Base-by-base conservation (phyloP, 2,888 invertebrate genomes). In the Geotrupes spiniger region DNA sequence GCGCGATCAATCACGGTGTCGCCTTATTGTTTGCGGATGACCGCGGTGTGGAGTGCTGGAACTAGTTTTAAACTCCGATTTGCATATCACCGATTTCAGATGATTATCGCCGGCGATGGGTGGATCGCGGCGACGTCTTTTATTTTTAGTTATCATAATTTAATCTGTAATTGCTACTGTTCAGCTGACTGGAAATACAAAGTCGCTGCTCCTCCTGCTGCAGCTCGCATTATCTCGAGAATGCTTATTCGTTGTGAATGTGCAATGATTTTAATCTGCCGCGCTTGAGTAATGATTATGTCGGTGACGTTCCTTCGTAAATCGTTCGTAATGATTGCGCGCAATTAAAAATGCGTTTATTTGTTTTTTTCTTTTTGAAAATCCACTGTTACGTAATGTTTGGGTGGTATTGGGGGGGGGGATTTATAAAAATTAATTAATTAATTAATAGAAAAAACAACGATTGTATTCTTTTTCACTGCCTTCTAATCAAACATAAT, bases 141-240 rank as follows among this genome's bases (percentile, higher is more conserved):
- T 40, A 25, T 39, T 39, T 27, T 27, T 17, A 44, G 15, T 28
- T 45, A 45, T 45, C 45, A 39, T 45, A 36, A 45, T 45, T 45
- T 38, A 25, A 45, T 45, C 45, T 45, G 16, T 45, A 45, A 40
- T 45, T 45, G 45, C 39, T 45, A 37, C 44, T 44, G 44, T 37
- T 15, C 36, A 44, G 17, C 25, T 44, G 44, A 14, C 37, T 44
- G 44, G 37, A 44, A 37, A 42, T 15, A 9, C 21, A 33, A 42
- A 16, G 42, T 33, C 11, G 28, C 25, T 33, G 33, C 8, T 33
- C 12, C 33, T 33, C 14, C 33, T 33, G 33, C 2, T 33, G 33
- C 33, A 15, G 8, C 12, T 33, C 10, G 6, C 14, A 14, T 33
- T 33, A 33, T 15, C 14, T 33, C 33, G 14, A 33, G 33, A 33